Evolutionary conservation across 2,888 invertebrate species (phyloP), one percentile per base, ranked within the genome.

Genomic region (Barypeithes pellucidus): DNA sequence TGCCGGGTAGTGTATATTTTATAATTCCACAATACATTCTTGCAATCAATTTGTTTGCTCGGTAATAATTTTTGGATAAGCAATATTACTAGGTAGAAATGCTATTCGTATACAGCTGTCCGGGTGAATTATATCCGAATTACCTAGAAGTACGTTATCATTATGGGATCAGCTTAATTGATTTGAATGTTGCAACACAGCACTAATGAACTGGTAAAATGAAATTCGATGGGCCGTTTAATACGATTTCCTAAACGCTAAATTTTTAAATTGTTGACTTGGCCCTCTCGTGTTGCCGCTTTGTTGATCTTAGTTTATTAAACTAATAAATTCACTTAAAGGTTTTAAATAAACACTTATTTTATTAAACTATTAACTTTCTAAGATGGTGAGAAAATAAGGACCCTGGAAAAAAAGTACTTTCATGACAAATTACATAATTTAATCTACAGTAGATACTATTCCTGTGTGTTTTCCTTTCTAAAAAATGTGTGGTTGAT

Each of bases 161-260:
- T 61, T 60, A 65, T 45, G 47, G 68, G 63, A 73, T 73, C 73
- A 54, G 66, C 47, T 54, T 73, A 73, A 73, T 73, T 73, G 73
- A 73, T 73, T 73, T 47, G 29, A 69, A 69, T 69, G 45, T 67
- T 65, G 73, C 69, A 73, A 69, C 69, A 66, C 45, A 22, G 65
- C 69, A 41, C 73, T 73, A 73, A 73, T 73, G 73, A 73, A 69
- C 66, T 69, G 61, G 61, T 52, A 69, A 65, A 73, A 69, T 72
- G 41, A 57, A 67, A 67, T 63, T 72, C 62, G 62, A 67, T 72
- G 62, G 45, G 33, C 57, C 67, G 67, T 67, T 65, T 65, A 54
- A 70, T 63, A 61, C 16, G 39, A 29, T 67, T 12, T 41, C 29
- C 24, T 33, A 22, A 52, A 68, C 50, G 36, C 33, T 14, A 39